Percentiles rank a stretch among this genome's conserved stretches.
Conservation (phyloP, 1,140 invertebrate genomes). For the Eciton burchellii region DNA sequence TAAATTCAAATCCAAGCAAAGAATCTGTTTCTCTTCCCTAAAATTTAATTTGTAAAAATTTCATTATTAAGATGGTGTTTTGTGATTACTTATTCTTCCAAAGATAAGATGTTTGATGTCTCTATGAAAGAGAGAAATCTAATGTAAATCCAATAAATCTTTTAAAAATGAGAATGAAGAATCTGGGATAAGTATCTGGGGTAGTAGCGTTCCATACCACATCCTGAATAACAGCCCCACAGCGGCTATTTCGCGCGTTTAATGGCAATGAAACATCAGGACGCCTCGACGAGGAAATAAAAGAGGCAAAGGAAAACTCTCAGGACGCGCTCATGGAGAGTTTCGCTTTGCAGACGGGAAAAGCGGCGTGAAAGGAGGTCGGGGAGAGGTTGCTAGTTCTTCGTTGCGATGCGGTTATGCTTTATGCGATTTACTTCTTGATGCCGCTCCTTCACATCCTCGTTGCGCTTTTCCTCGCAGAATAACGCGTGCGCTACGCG, state of each 20-base stretch:
- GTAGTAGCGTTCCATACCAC: background rate
- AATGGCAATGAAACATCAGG: conserved; percentile 20
- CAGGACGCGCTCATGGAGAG: background rate
- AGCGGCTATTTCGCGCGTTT: conserved; percentile 14
- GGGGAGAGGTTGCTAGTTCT: conserved; percentile 21
- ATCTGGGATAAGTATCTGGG: background rate
- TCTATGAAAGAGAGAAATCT: background rate
- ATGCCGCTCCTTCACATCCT: conserved; percentile 13
- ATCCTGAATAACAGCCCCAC: background rate
- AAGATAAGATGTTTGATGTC: background rate
- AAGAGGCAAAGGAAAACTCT: background rate
- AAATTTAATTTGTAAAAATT: no score
- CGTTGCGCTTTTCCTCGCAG: conserved; percentile 34
- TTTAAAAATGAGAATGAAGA: background rate
- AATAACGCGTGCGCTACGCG: conserved; percentile 20
- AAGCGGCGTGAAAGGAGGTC: conserved; percentile 2
- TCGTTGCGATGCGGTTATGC: conserved; percentile 34
- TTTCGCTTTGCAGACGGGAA: background rate
- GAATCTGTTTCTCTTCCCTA: no score
- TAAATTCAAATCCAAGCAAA: no score
- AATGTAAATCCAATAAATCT: background rate
- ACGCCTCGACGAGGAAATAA: background rate
- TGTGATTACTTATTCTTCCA: no score
- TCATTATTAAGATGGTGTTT: no score
- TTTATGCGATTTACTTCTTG: conserved; percentile 56